Evolutionary conservation across 2,113 vertebrate genomes (phyloP), one percentile per base, ranked within the genome.

Genomic region (Hyaena hyaena): DNA sequence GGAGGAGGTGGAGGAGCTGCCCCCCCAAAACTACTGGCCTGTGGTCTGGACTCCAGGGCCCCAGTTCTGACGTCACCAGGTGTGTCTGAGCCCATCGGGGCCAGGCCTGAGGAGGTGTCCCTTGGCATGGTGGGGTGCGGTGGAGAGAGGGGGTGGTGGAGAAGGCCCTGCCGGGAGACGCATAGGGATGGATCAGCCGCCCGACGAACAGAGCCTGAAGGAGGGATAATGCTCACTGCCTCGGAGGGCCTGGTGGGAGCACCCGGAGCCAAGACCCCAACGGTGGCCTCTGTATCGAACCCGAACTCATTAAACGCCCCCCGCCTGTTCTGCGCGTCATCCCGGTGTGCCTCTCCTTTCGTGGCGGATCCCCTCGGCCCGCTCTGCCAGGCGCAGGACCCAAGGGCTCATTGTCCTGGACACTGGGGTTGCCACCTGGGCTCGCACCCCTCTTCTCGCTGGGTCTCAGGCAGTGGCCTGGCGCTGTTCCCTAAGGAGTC

Each of bases 1-100:
- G 97, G 96, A 97, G 80, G 95, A 96, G 71, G 89, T 82, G 84
- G 97, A 95, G 21, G 96, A 94, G 85, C 88, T 95, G 90, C 45
- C 90, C 74, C 88, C 92, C 4, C 68, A 86, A 88, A 97, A 65
- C 97, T 97, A 87, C 95, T 98, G 98, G 97, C 97, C 97, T 17
- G 33, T 98, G 94, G 88, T 98, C 90, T 98, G 98, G 98, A 96
- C 97, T 66, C 79, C 97, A 10, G 95, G 97, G 63, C 97, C 97
- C 77, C 96, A 83, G 91, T 98, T 96, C 96, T 97, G 97, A 98
- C 33, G 35, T 61, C 85, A 1, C 63, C 71, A 68, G 66, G 55
- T 43, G 31, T 79, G 45, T 48, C 90, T 28, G 65, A 58, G 93
- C 79, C 90, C 65, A 1, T 39, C 19, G 5, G 88, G 71, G 95